Base-by-base conservation (phyloP, 2,797 vertebrate genomes). In the Clarias fuscus region DNA sequence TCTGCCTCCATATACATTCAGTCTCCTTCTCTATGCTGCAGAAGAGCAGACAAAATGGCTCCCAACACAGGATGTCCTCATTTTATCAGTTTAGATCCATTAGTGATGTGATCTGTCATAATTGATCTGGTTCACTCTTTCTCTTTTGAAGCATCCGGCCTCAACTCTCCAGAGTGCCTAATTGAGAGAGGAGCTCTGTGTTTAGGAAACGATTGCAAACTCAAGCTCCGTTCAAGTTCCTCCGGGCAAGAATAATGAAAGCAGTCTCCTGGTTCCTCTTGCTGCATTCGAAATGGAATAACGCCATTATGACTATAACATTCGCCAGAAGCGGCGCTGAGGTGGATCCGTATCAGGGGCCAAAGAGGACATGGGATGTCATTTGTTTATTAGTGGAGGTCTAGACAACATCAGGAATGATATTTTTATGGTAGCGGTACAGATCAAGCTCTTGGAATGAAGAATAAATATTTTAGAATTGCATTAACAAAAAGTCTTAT, bases 71-170 rank as follows among this genome's bases (percentile, higher is more conserved):
- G 56, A 76, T 83, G 70, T 72, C 53, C 68, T 81, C 40, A 81
- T 20, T 80, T 65, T 62, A 86, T 81, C 88, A 78, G 87, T 85
- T 86, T 73, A 89, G 81, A 73, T 88, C 82, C 83, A 89, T 89
- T 84, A 86, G 81, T 85, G 80, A 78, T 64, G 82, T 79, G 65
- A 88, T 89, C 59, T 20, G 86, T 83, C 79, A 83, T 79, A 86
- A 84, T 84, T 84, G 82, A 87, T 83, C 64, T 43, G 64, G 75
- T 73, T 73, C 53, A 18, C 56, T 84, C 65, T 24, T 68, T 83
- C 40, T 61, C 58, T 48, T 85, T 78, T 62, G 59, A 78, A 78
- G 85, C 65, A 68, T 88, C 83, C 30, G 56, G 61, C 80, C 58
- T 84, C 76, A 71, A 71, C 65, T 83, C 82, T 71, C 77, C 61